Base-by-base conservation (phyloP, 2,888 invertebrate genomes). In the Steromphala cineraria region DNA sequence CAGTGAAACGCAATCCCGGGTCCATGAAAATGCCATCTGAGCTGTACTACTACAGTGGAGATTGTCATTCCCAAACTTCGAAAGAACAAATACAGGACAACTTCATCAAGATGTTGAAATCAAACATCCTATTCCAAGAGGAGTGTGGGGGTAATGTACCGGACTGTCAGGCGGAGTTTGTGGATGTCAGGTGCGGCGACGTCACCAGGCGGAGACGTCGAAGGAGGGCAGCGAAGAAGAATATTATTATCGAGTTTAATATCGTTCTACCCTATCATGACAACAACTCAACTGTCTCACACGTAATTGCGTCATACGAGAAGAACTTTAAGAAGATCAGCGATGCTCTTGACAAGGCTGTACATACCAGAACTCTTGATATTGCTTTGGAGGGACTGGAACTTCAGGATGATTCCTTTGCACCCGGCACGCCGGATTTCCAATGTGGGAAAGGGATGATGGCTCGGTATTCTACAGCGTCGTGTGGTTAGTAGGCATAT, bases 181-280 rank as follows among this genome's bases (percentile, higher is more conserved):
- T 85, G 13, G 77, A 67, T 53, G 81, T 85, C 13, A 82, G 67
- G 28, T 85, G 85, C 76, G 85, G 85, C n/a, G 80, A 80, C 13
- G 77, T 62, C 10, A 53, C 80, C 19, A 10, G 81, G 1, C 74
- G 82, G 19, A 75, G 62, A 71, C 81, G 84, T 28, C 46, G 46
- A 8, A 5, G 46, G 46, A 46, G 46, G 46, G 62, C 21, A 24
- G 79, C 79, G 13, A 67, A 52, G 19, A 46, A 24, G 17, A 75
- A 75, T 36, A n/a, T 74, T 19, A 74, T 10, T n/a, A 21, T n/a
- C 10, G 53, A 74, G 40, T 74, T 52, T 46, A 75, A 82, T 17
- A 31, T 84, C 10, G 67, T 79, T 17, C 19, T 84, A 28, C 82
- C 83, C 7, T 80, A 79, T 31, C 52, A 24, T 21, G 31, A 36